A percentile compares a stretch with the other conserved stretches of the same genome.
These are phyloP conservation scores for Hippocampus zosterae DNA, from an alignment of 2,113 vertebrate genomes.

Conservation along the genomic window DNA sequence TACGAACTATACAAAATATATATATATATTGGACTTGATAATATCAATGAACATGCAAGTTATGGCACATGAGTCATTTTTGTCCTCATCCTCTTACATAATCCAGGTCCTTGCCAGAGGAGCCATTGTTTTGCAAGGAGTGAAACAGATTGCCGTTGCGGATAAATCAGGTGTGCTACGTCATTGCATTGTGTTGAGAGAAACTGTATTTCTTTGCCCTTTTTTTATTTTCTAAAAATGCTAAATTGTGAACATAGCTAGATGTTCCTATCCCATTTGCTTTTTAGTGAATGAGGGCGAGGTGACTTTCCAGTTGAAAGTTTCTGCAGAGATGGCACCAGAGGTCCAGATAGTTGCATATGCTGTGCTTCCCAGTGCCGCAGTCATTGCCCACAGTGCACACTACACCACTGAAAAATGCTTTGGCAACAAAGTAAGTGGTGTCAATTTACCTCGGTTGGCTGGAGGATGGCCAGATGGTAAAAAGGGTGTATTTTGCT, in stretches of 20 bases:
- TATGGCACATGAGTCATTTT: background rate
- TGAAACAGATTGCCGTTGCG: constrained; percentile 40
- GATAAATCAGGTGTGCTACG: constrained; percentile 24
- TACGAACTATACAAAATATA: too few species aligned
- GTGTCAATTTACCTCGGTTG: background rate
- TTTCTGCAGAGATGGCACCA: constrained; percentile 68
- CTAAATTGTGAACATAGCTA: background rate
- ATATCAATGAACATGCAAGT: background rate
- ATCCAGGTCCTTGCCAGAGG: constrained; percentile 73
- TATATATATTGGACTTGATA: background rate
- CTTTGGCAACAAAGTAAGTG: constrained; percentile 79
- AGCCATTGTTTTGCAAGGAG: constrained; percentile 64
- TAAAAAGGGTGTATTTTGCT: background rate
- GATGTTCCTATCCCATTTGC: background rate
- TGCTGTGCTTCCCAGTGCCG: constrained; percentile 70
- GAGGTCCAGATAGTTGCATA: constrained; percentile 71
- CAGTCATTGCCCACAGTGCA: constrained; percentile 73
- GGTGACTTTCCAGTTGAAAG: constrained; percentile 65
- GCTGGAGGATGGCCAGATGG: background rate
- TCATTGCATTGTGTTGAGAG: background rate
- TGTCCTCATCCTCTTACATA: constrained; percentile 17
- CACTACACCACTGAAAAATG: constrained; percentile 72
- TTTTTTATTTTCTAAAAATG: background rate
- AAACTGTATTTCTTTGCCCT: background rate
- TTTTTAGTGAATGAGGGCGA: constrained; percentile 60